Percentiles rank a stretch among this genome's conserved stretches.
These are phyloP conservation scores for Hydrocynus forskahlii DNA, from an alignment of 2,797 vertebrate genomes.

Conservation along the genomic window DNA sequence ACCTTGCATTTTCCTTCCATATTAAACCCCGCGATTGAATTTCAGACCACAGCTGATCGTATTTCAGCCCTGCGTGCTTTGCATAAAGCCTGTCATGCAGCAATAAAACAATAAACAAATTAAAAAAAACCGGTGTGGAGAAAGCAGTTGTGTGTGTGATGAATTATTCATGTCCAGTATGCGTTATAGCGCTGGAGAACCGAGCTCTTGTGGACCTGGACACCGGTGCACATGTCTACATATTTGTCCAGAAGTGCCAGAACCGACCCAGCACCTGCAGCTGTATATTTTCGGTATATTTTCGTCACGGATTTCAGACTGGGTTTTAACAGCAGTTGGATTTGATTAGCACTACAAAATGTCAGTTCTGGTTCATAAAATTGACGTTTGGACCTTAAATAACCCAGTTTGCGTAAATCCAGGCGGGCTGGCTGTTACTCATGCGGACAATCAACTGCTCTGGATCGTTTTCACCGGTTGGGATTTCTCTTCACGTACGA, in stretches of 20 bases:
- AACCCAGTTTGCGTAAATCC: background rate
- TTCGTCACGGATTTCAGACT: conserved; percentile 32
- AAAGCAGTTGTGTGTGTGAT: conserved; percentile 60
- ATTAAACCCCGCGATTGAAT: background rate
- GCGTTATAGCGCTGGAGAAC: conserved; percentile 40
- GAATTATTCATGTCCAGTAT: conserved; percentile 64
- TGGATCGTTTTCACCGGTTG: background rate
- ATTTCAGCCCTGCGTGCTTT: conserved; percentile 9
- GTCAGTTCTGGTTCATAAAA: background rate
- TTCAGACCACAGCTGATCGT: background rate
- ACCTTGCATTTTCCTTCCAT: conserved; percentile 11
- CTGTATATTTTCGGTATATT: conserved; percentile 6
- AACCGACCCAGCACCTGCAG: background rate
- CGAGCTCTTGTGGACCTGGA: background rate
- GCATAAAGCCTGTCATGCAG: conserved; percentile 47
- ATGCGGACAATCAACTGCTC: background rate
- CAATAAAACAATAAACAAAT: background rate
- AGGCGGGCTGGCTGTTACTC: background rate
- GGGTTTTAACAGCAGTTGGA: background rate
- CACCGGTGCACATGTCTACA: background rate
- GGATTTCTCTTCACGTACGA: background rate
- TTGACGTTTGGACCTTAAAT: background rate
- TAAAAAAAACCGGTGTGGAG: conserved; percentile 35
- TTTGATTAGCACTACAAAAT: background rate
- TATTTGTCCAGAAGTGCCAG: background rate